Evolutionary conservation across 2,888 invertebrate species (phyloP), one percentile per base, ranked within the genome.

Genomic region (Helobdella robusta): DNA sequence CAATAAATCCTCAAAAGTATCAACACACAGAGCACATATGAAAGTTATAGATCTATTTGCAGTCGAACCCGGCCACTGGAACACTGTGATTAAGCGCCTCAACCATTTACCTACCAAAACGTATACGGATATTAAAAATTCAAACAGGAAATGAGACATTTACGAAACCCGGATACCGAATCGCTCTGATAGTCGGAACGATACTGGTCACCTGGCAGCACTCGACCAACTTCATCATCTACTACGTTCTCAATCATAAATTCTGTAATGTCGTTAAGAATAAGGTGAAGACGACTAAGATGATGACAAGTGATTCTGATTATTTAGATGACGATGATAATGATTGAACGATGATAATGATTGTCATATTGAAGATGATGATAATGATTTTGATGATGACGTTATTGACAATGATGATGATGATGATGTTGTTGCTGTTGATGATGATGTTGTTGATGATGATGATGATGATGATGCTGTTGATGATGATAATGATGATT

Each of bases 181-280:
- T 60, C 28, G 60, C 59, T 6, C 30, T 65, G 32, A 59, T 67
- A 20, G 52, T 69, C 0, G 44, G 65, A 15, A 69, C 69, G 11
- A 30, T 67, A 2, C 67, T 69, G 8, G 68, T 69, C 28, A 66
- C 66, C 11, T 6, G 2, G 2, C 69, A 69, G 32, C 69, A 67
- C 23, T 69, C 69, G 28, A 35, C 62, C 30, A 69, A 69, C 34
- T 69, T 69, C 36, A 56, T 67, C 60, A 44, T 69, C 25, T 69
- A 69, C 67, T 69, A 66, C 62, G 66, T 69, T 18, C 67, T 69
- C 59, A 69, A 69, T 44, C 35, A 46, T 30, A 28, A 66, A 5
- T 69, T 69, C 65, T 68, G 59, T 64, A 46, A 36, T 3, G 63
- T 54, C 2, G 61, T 67, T n/a, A 65, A 65, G 46, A 34, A 50